Base-by-base conservation (phyloP, 64 coral and sea anemone genomes). In the Dendronephthya gigantea region DNA sequence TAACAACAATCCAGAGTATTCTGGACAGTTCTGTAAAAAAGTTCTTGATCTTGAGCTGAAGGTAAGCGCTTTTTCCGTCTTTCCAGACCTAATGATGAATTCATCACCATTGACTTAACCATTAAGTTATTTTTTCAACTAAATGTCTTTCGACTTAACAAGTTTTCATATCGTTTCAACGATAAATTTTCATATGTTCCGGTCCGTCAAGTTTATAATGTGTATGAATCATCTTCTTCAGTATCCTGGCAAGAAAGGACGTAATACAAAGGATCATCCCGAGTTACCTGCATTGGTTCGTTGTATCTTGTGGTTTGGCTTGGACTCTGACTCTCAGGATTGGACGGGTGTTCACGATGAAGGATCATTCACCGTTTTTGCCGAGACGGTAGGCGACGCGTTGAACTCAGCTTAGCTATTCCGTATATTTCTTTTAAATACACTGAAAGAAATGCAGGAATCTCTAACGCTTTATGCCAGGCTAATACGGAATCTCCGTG, bases 221-320 rank as follows among this genome's bases (percentile, higher is more conserved):
- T n/a, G n/a, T n/a, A n/a, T n/a, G n/a, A n/a, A n/a, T n/a, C n/a
- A n/a, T n/a, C n/a, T n/a, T 9, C 49, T 34, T 25, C 59, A 97
- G 94, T 97, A 97, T 81, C 94, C 94, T 9, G 94, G 94, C 52
- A 97, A 97, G 85, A 97, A 97, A 39, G 83, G 90, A 3, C 88
- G 84, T 39, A 97, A 97, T 49, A 75, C 89, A 6, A 92, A 97
- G 82, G 94, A 93, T 39, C 91, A 87, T 35, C 94, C 94, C 2
- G 94, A 98, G 85, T 86, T 98, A 0, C 94, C 94, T 9, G 87
- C 92, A 11, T 87, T 93, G 58, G 91, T 98, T 85, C 88, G 94
- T 30, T 87, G 93, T 89, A 89, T 98, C 30, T 82, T 98, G 52
- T 98, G 94, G 94, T 83, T 93, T 65, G 94, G 94, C 15, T 87